Evolutionary conservation across 2,888 invertebrate species (phyloP).

Genomic region (Nomada fabriciana): DNA sequence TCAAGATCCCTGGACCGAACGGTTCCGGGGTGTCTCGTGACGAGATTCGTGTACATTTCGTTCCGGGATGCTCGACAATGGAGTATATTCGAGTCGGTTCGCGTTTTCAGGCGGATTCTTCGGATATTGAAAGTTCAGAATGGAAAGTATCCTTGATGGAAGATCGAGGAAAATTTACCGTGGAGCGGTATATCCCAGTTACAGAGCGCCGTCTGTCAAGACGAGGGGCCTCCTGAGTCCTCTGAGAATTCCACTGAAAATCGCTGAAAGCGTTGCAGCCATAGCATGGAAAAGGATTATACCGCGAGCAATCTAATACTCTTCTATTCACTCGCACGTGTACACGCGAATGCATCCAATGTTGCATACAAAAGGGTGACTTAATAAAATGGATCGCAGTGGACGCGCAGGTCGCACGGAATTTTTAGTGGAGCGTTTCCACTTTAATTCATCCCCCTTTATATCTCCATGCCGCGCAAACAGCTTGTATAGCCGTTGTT

Average conservation of each 20-base stretch:
- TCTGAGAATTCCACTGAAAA: constrained; percentile 48
- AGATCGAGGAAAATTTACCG: constrained; percentile 38
- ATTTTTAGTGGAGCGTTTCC: constrained; percentile 15
- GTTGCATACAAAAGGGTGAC: constrained; percentile 33
- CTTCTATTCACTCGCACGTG: neutral
- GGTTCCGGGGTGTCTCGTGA: neutral
- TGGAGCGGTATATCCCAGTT: constrained; percentile 20
- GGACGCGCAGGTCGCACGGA: too few species aligned
- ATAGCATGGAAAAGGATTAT: constrained; percentile 31
- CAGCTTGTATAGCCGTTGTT: neutral
- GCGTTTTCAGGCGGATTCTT: constrained; percentile 16
- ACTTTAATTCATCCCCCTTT: constrained; percentile 9
- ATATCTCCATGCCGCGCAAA: neutral
- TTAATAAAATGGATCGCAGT: constrained; percentile 37
- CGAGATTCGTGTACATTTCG: constrained; percentile 22
- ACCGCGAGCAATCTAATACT: constrained; percentile 42
- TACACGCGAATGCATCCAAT: neutral
- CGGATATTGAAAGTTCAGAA: constrained; percentile 61
- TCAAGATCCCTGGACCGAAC: neutral
- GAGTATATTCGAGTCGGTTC: constrained; percentile 5
- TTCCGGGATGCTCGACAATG: neutral
- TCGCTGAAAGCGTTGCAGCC: constrained; percentile 34
- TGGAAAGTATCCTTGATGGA: constrained; percentile 31
- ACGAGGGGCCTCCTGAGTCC: constrained; percentile 3
- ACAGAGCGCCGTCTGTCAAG: constrained; percentile 17